A percentile compares a stretch with the other conserved stretches of the same genome.
Evolutionary conservation across 2,888 invertebrate genomes (phyloP).

Genomic region (Sarcophaga carnaria): DNA sequence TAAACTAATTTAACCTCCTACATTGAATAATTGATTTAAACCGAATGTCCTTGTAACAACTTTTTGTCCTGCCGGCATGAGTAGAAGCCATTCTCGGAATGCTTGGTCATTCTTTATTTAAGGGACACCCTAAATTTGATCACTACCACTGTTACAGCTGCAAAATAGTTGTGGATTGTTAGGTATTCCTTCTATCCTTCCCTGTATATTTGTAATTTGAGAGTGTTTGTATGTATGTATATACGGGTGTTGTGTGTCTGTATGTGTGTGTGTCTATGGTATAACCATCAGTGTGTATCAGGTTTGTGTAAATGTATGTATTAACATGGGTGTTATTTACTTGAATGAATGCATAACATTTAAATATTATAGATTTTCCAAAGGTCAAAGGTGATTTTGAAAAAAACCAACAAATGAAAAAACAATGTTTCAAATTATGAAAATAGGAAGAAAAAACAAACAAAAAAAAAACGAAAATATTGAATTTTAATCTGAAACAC

Average conservation of each 20-base stretch:
- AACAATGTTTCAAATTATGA: background rate
- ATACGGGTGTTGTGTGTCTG: too few species aligned
- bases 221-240: background rate
- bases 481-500: too few species aligned
- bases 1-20: too few species aligned
- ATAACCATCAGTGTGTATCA: background rate
- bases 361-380: slow-evolving; percentile 38
- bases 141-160: background rate
- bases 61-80: too few species aligned
- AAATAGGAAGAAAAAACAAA: background rate
- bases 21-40: too few species aligned
- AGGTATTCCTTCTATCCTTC: background rate
- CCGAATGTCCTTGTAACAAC: too few species aligned
- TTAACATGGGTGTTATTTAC: slow-evolving; percentile 4
- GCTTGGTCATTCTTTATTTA: background rate
- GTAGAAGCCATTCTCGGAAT: background rate
- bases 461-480: too few species aligned
- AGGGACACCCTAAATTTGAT: background rate
- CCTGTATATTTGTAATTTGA: slow-evolving; percentile 1
- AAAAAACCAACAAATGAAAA: background rate
- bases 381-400: slow-evolving; percentile 43
- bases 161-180: slow-evolving; percentile 6
- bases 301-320: background rate
- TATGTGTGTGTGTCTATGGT: background rate
- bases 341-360: slow-evolving; percentile 48